Percentiles rank a stretch among this genome's conserved stretches.
phyloP scores from a whole-genome alignment of 2,797 vertebrate genomes.

The Cirrhinus mrigala region DNA sequence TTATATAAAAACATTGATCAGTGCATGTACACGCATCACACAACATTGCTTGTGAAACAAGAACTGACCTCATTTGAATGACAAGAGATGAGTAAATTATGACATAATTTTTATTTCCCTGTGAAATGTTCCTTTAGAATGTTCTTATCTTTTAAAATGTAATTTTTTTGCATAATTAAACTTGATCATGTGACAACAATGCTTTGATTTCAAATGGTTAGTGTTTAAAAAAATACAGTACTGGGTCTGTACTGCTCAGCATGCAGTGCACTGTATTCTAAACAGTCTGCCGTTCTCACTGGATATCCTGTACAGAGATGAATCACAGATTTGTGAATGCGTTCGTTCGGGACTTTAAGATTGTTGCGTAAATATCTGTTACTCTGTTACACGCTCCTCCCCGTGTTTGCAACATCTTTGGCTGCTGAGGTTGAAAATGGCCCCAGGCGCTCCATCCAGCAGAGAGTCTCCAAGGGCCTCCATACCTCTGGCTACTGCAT shows the following conservation, averaged over 20 bases:
- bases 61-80: not conserved
- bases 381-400: constrained; percentile 42
- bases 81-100: not conserved
- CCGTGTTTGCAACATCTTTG: constrained; percentile 50
- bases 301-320: not conserved
- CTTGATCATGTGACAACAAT: not conserved
- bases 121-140: not conserved
- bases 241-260: not conserved
- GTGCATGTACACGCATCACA: not conserved
- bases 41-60: too few species aligned
- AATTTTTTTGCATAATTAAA: not conserved
- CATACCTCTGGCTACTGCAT: constrained; percentile 55
- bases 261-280: not conserved
- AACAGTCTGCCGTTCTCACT: not conserved
- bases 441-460: constrained; percentile 58
- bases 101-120: rapidly evolving
- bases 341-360: constrained; percentile 31
- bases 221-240: not conserved
- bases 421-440: constrained; percentile 57
- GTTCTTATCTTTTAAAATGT: not conserved
- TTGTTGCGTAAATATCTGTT: constrained; percentile 39
- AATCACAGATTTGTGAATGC: constrained; percentile 20
- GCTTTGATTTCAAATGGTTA: not conserved
- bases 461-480: constrained; percentile 54
- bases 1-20: not conserved